A percentile compares a stretch with the other conserved stretches of the same genome.
Evolutionary conservation across 2,888 invertebrate genomes (phyloP).

Genomic region (Drosophila crucigera): DNA sequence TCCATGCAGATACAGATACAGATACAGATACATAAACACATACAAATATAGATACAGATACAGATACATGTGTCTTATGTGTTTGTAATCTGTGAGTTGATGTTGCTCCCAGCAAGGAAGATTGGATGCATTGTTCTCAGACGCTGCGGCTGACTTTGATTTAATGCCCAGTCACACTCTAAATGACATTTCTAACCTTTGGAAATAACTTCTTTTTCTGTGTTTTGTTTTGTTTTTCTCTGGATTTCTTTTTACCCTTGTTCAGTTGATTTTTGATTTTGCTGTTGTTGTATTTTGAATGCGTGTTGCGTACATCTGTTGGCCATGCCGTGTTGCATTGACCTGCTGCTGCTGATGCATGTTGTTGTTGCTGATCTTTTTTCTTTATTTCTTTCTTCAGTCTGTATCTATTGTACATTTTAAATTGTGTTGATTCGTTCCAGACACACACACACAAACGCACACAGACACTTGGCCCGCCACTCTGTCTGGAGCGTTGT

Average conservation of each 20-base stretch:
- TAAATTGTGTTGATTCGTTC: slow-evolving; percentile 62
- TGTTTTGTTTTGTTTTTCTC: background rate
- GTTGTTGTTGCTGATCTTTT: slow-evolving; percentile 4
- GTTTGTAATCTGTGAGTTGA: slow-evolving; percentile 37
- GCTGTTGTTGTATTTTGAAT: slow-evolving; percentile 26
- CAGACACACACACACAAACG: slow-evolving; percentile 47
- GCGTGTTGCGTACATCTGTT: slow-evolving; percentile 75
- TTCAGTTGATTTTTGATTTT: slow-evolving; percentile 17
- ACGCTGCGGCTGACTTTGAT: slow-evolving; percentile 72
- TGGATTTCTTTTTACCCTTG: slow-evolving; percentile 28
- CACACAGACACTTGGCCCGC: slow-evolving; percentile 54
- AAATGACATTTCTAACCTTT: slow-evolving; percentile 73
- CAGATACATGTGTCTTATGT: slow-evolving; percentile 12
- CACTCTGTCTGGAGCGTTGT: slow-evolving; percentile 65
- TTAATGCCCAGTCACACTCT: slow-evolving; percentile 75
- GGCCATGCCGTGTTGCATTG: slow-evolving; percentile 56
- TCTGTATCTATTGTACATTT: slow-evolving; percentile 62
- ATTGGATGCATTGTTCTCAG: slow-evolving; percentile 36
- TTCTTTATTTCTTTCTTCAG: slow-evolving; percentile 2
- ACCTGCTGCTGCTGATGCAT: slow-evolving; percentile 30
- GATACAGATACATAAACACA: slow-evolving; percentile 7
- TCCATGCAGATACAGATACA: slow-evolving; percentile 54
- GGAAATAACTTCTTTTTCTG: slow-evolving; percentile 39
- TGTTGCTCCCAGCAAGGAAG: slow-evolving; percentile 41
- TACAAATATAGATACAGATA: slow-evolving; percentile 2